phyloP scores from a whole-genome alignment of 2,113 vertebrate genomes.

The Lethenteron reissneri region DNA sequence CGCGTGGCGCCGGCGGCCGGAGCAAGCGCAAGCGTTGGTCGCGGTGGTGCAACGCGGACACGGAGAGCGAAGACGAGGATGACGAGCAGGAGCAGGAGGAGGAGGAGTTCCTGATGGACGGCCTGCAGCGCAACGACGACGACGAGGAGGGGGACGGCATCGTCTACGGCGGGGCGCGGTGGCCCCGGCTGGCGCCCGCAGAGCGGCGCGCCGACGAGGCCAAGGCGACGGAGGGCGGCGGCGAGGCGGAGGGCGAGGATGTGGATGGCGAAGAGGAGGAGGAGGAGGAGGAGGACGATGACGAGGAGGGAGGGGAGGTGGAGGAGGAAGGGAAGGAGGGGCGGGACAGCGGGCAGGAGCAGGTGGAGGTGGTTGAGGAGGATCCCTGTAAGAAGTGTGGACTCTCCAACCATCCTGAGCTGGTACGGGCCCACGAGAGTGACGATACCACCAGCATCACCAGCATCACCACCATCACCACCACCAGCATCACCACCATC shows the following conservation, averaged over 20 bases:
- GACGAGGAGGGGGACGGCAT: slow-evolving; percentile 18
- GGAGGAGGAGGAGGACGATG: slow-evolving; percentile 35
- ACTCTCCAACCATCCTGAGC: slow-evolving; percentile 82
- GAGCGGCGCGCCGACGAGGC: too few relatives aligned
- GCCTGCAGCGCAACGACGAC: slow-evolving; percentile 39
- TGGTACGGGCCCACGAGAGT: slow-evolving; percentile 26
- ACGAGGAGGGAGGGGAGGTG: slow-evolving; percentile 13
- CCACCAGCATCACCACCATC: too few relatives aligned
- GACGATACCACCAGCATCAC: too few relatives aligned
- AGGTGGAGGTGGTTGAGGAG: slow-evolving; percentile 26
- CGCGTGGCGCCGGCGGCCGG: too few relatives aligned
- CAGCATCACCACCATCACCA: too few relatives aligned
- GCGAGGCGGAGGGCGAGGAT: background rate
- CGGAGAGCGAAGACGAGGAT: slow-evolving; percentile 9
- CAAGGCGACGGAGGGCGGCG: background rate
- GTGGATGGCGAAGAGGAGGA: background rate
- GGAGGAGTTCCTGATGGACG: slow-evolving; percentile 20
- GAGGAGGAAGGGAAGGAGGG: slow-evolving; percentile 40
- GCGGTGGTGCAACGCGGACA: too few relatives aligned
- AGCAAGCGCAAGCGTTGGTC: too few relatives aligned
- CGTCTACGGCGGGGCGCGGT: too few relatives aligned
- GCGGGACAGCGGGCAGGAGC: slow-evolving; percentile 39
- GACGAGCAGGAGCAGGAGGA: slow-evolving; percentile 27
- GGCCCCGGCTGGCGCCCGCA: too few relatives aligned
- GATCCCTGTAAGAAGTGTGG: slow-evolving; percentile 88